phyloP scores from a whole-genome alignment of 2,113 vertebrate genomes.

The Regulus satrapa region DNA sequence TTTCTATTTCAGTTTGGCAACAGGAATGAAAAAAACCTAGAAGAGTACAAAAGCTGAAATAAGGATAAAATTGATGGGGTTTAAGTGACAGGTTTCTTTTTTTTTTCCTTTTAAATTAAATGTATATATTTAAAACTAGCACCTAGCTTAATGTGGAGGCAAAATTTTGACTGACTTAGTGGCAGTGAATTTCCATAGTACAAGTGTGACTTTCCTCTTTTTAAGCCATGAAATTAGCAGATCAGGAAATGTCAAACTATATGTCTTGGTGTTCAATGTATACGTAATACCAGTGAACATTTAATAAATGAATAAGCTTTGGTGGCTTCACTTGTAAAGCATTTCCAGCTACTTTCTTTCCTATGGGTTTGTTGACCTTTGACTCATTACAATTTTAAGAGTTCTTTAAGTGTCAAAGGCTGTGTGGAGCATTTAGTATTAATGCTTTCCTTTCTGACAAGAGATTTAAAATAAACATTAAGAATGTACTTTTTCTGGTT shows the following conservation, averaged over 20 bases:
- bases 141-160: not conserved
- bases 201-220: not conserved
- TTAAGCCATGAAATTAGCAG: not conserved
- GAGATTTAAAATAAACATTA: not conserved
- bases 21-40: not conserved
- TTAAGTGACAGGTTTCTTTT: not conserved
- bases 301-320: not conserved
- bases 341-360: not conserved
- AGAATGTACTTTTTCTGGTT: not conserved
- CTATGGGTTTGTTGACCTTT: not conserved
- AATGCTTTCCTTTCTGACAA: not conserved
- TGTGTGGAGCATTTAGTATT: not conserved
- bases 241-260: not conserved
- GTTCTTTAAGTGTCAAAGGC: not conserved
- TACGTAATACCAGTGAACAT: not conserved
- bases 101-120: not conserved
- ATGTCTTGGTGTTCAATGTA: not conserved
- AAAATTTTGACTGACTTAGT: not conserved
- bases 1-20: not conserved
- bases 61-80: not conserved
- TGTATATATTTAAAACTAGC: not conserved
- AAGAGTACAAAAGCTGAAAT: not conserved
- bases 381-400: not conserved
- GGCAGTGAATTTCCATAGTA: not conserved
- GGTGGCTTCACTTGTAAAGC: not conserved